Percentiles rank a stretch among this genome's conserved stretches.
Conservation (phyloP, 2,113 vertebrate genomes). For the Sakesphorus luctuosus region DNA sequence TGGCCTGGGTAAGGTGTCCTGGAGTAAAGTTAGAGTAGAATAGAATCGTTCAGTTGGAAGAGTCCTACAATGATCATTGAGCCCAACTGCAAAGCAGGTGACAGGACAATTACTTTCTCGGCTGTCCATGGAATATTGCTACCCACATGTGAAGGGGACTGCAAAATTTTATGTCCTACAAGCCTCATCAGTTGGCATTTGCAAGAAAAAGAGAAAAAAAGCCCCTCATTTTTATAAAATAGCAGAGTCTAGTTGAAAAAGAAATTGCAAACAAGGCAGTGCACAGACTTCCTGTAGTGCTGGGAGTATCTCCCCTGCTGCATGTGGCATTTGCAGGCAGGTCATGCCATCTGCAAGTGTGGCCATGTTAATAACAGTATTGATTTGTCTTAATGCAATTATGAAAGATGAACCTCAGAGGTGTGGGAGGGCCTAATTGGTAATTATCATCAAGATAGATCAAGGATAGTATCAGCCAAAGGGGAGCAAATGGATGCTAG, state of each 20-base stretch:
- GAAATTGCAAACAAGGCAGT: not conserved
- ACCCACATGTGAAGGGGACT: not conserved
- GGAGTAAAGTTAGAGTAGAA: not conserved
- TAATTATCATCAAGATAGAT: not conserved
- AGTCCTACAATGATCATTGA: not conserved
- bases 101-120: not conserved
- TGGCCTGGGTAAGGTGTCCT: not conserved
- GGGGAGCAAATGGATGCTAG: not conserved
- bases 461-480: not conserved
- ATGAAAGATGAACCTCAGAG: constrained; percentile 26
- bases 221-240: not conserved
- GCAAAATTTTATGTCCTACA: not conserved
- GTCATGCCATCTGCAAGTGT: not conserved
- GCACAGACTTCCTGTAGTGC: not conserved
- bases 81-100: not conserved
- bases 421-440: not conserved
- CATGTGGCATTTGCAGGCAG: not conserved
- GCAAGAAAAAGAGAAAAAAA: not conserved
- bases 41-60: not conserved
- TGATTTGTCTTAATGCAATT: constrained; percentile 39
- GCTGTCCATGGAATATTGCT: not conserved
- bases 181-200: not conserved
- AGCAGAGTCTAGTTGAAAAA: not conserved
- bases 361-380: not conserved
- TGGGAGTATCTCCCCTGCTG: not conserved